Conservation (phyloP, 2,797 vertebrate species). For the Menidia menidia region DNA sequence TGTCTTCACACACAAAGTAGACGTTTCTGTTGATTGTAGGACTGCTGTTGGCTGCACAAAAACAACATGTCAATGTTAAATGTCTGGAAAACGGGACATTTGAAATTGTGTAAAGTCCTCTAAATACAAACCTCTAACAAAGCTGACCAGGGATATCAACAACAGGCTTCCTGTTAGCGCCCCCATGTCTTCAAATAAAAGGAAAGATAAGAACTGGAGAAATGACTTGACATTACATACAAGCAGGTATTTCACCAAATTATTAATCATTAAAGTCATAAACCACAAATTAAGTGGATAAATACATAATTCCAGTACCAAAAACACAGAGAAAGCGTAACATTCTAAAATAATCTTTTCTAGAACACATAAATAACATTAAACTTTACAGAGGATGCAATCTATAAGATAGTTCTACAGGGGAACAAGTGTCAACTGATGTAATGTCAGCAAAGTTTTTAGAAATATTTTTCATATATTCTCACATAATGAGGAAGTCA, state of each 20-base stretch:
- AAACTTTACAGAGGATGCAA: too few relatives aligned
- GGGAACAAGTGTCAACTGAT: not conserved
- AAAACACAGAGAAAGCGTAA: not conserved
- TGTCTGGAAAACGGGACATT: not conserved
- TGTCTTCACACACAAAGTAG: constrained; percentile 50
- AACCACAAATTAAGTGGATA: not conserved
- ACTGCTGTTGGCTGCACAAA: constrained; percentile 50
- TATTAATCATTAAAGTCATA: not conserved
- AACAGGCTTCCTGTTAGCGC: constrained; percentile 44
- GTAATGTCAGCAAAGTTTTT: too few relatives aligned
- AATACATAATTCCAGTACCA: not conserved
- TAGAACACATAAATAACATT: too few relatives aligned
- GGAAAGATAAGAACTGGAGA: not conserved
- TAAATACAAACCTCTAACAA: constrained; percentile 62
- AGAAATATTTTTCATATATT: too few relatives aligned
- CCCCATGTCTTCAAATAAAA: constrained; percentile 59
- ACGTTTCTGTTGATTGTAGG: rapidly evolving
- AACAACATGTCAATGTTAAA: constrained; percentile 6
- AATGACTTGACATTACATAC: not conserved
- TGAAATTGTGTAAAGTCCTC: not conserved
- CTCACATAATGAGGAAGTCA: not conserved
- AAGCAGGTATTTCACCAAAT: not conserved
- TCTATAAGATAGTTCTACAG: too few relatives aligned
- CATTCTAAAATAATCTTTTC: too few relatives aligned
- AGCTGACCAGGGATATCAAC: constrained; percentile 60